Evolutionary conservation across 2,888 invertebrate genomes (phyloP).

Genomic region (Hirtodrosophila duncani): DNA sequence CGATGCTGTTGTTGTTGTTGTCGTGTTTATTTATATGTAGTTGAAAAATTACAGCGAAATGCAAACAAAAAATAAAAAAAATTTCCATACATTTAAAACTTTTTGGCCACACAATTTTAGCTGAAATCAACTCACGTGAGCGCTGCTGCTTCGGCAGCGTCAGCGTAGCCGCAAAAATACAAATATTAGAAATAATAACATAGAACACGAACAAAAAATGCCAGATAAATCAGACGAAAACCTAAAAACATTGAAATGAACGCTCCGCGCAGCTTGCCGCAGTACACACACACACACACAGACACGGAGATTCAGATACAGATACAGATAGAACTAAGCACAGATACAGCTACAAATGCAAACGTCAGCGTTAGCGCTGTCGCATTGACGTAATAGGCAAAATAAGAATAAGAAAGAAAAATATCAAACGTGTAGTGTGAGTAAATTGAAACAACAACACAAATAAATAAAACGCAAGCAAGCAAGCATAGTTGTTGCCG

Average conservation of each 20-base stretch:
- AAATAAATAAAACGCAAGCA: slow-evolving; percentile 60
- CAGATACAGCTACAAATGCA: slow-evolving; percentile 29
- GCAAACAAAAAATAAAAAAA: slow-evolving; percentile 34
- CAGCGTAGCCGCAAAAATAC: slow-evolving; percentile 29
- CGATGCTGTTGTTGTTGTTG: slow-evolving; percentile 10
- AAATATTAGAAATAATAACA: slow-evolving; percentile 51
- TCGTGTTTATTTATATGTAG: slow-evolving; percentile 64
- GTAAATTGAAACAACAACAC: slow-evolving; percentile 64
- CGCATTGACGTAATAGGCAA: slow-evolving; percentile 70
- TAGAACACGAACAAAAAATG: slow-evolving; percentile 35
- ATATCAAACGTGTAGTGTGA: slow-evolving; percentile 45
- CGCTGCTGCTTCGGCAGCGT: slow-evolving; percentile 45
- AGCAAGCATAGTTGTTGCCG: slow-evolving; percentile 3
- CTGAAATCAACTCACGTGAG: slow-evolving; percentile 66
- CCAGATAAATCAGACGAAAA: slow-evolving; percentile 65
- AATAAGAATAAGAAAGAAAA: slow-evolving; percentile 6
- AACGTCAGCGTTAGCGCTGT: slow-evolving; percentile 62
- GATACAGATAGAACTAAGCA: slow-evolving; percentile 3
- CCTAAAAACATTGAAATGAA: slow-evolving; percentile 67
- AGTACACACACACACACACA: slow-evolving; percentile 45
- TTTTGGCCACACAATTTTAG: slow-evolving; percentile 49
- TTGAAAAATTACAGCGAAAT: slow-evolving; percentile 57
- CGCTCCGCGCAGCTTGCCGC: slow-evolving; percentile 65
- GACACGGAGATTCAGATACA: slow-evolving; percentile 14
- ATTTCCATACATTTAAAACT: slow-evolving; percentile 69